These are phyloP conservation scores for Hylomyscus alleni DNA, from an alignment of 2,797 vertebrate species.

Conservation along the genomic window DNA sequence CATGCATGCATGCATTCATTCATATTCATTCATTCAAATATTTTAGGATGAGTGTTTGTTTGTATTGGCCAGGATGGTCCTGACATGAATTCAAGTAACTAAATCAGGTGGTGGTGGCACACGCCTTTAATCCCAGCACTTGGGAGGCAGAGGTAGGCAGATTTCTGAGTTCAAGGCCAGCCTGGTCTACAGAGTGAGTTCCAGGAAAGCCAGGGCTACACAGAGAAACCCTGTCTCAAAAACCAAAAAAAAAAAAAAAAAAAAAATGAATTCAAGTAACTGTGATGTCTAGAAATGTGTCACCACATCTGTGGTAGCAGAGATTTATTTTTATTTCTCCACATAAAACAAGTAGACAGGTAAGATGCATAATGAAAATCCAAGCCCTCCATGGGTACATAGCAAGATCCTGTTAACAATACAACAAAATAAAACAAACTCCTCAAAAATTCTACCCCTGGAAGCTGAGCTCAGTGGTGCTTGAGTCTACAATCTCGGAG, in stretches of 20 bases:
- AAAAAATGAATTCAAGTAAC: background rate
- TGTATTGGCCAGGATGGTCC: background rate
- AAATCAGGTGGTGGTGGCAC: no score
- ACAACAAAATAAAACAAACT: background rate
- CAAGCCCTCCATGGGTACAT: background rate
- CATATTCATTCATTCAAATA: background rate
- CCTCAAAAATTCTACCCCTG: background rate
- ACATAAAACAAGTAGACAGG: background rate
- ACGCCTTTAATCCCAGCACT: no score
- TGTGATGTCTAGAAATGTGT: no score
- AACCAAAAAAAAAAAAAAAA: no score
- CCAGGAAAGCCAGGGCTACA: no score
- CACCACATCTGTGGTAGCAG: background rate
- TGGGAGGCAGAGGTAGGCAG: no score
- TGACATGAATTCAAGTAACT: background rate
- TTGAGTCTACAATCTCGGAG: background rate
- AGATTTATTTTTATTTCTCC: background rate
- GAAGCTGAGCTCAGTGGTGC: background rate
- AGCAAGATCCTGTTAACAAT: background rate
- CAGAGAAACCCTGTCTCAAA: no score
- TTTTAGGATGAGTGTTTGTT: background rate
- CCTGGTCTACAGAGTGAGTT: no score
- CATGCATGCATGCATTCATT: background rate
- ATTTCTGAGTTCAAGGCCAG: no score
- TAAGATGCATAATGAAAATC: background rate